These are phyloP conservation scores for Drosophila mayri DNA, from an alignment of 1,140 invertebrate species.

Conservation along the genomic window DNA sequence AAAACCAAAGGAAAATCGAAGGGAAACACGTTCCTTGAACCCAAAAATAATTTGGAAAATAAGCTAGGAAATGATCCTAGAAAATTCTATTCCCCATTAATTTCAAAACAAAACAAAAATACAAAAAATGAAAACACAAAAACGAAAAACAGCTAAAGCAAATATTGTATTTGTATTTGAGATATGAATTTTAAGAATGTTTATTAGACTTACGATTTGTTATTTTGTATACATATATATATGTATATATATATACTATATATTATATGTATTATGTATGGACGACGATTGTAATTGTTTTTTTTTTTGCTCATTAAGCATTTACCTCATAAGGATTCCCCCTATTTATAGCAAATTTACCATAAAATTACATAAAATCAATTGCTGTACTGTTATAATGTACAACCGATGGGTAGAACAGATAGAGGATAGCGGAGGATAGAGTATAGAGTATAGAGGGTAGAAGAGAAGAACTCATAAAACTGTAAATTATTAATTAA, in stretches of 20 bases:
- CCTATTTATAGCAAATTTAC: slow-evolving; percentile 82
- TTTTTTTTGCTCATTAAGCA: slow-evolving; percentile 81
- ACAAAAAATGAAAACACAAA: slow-evolving; percentile 2
- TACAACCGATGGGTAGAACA: slow-evolving; percentile 42
- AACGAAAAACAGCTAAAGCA: slow-evolving; percentile 23
- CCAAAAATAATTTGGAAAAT: slow-evolving; percentile 5
- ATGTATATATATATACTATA: slow-evolving; percentile 46
- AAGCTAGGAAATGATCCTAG: slow-evolving; percentile 8
- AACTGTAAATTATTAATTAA: slow-evolving; percentile 78
- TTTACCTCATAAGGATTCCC: slow-evolving; percentile 76
- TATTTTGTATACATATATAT: slow-evolving; percentile 79
- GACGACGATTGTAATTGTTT: slow-evolving; percentile 55
- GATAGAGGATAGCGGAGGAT: slow-evolving; percentile 3
- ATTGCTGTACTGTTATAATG: slow-evolving; percentile 79
- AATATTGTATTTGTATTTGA: slow-evolving; percentile 69
- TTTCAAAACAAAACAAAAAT: slow-evolving; percentile 18
- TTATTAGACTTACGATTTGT: slow-evolving; percentile 80
- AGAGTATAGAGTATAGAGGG: not conserved
- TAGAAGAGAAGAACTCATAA: slow-evolving; percentile 47
- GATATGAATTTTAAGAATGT: slow-evolving; percentile 82
- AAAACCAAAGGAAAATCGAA: slow-evolving; percentile 2
- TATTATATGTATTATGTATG: slow-evolving; percentile 60
- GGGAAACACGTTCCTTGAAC: slow-evolving; percentile 6
- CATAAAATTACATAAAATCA: slow-evolving; percentile 67
- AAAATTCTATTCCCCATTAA: slow-evolving; percentile 14